phyloP scores from a whole-genome alignment of 2,113 vertebrate species.

The Tetraodon nigroviridis region DNA sequence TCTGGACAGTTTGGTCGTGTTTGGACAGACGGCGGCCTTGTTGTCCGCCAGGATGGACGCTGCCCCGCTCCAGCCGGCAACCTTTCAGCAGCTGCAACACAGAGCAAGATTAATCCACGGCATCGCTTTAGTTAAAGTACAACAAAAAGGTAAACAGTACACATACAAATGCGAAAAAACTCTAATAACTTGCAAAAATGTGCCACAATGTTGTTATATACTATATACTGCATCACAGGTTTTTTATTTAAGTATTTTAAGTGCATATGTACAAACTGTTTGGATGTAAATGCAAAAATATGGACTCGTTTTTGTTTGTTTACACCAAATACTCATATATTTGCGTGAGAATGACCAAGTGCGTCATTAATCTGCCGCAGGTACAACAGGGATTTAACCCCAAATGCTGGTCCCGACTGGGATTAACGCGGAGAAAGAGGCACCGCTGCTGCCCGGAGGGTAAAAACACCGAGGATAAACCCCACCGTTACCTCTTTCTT shows the following conservation, averaged over 20 bases:
- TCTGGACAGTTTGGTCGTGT: slow-evolving; percentile 71
- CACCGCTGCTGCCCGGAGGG: no score
- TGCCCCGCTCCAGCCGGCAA: slow-evolving; percentile 76
- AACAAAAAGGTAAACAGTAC: neutral
- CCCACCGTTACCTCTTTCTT: slow-evolving; percentile 53
- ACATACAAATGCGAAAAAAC: no score
- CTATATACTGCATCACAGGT: no score
- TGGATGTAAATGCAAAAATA: no score
- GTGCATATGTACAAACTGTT: no score
- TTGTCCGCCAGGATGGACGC: slow-evolving; percentile 60
- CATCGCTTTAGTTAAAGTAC: neutral
- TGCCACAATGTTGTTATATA: neutral
- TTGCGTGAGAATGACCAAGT: slow-evolving; percentile 5
- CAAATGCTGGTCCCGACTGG: no score
- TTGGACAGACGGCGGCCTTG: slow-evolving; percentile 70
- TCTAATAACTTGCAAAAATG: neutral
- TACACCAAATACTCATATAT: no score
- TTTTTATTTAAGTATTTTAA: no score
- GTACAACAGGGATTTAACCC: neutral
- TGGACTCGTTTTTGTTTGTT: no score
- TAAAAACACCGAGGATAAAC: neutral
- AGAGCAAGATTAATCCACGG: slow-evolving; percentile 16
- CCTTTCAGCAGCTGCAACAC: slow-evolving; percentile 82
- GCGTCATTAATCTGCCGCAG: slow-evolving; percentile 18
- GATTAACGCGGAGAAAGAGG: no score